Percentiles rank a stretch among this genome's conserved stretches.
Conservation (phyloP, 2,888 invertebrate species). For the Drosophila vallismaia region DNA sequence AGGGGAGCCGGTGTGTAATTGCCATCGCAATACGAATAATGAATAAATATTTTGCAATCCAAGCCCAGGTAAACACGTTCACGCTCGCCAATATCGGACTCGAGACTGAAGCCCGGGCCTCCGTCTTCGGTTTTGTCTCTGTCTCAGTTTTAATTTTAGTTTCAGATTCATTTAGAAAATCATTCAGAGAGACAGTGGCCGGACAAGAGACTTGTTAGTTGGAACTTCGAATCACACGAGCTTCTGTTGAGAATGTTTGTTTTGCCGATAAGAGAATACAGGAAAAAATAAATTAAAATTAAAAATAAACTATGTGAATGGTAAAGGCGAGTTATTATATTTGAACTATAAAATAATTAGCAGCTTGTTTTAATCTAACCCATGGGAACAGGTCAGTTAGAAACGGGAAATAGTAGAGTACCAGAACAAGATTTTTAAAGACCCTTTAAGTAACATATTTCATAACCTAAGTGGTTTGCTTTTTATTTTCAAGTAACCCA, state of each 20-base stretch:
- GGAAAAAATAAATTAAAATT: slow-evolving; percentile 35
- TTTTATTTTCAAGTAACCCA: slow-evolving; percentile 33
- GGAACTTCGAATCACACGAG: slow-evolving; percentile 7
- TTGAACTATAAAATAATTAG: not conserved
- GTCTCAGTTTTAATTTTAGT: slow-evolving; percentile 1
- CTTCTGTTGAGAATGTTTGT: slow-evolving; percentile 24
- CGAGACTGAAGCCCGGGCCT: slow-evolving; percentile 48
- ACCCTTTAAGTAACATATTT: slow-evolving; percentile 10
- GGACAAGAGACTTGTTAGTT: slow-evolving; percentile 29
- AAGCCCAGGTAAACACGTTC: slow-evolving; percentile 58
- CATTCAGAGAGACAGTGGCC: slow-evolving; percentile 23
- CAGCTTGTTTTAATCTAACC: not conserved
- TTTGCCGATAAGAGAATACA: slow-evolving; percentile 60
- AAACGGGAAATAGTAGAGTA: not conserved
- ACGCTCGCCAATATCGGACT: slow-evolving; percentile 48
- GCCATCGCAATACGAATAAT: slow-evolving; percentile 28
- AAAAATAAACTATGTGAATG: slow-evolving; percentile 50
- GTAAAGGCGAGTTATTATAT: slow-evolving; percentile 11
- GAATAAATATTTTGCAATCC: slow-evolving; percentile 19
- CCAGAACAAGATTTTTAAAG: not conserved
- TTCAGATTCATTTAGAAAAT: slow-evolving; percentile 1
- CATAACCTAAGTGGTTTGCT: slow-evolving; percentile 21
- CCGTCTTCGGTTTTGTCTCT: not conserved
- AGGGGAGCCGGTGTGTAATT: slow-evolving; percentile 29
- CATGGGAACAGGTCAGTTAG: not conserved